These are phyloP conservation scores for Myiotriccus ornatus DNA, from an alignment of 2,797 vertebrate species.

Conservation along the genomic window DNA sequence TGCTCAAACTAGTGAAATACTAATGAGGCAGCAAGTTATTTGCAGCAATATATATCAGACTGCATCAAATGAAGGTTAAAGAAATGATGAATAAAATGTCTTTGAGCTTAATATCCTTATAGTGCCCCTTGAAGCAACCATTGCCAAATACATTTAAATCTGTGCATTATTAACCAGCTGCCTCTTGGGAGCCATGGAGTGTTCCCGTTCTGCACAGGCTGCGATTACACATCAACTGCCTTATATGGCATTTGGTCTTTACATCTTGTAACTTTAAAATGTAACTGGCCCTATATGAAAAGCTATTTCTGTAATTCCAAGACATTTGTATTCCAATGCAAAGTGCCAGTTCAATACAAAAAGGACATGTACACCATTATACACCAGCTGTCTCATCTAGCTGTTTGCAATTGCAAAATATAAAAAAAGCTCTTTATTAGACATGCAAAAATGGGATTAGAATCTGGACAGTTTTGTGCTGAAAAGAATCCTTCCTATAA, in stretches of 20 bases:
- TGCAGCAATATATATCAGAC: neutral
- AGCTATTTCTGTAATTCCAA: constrained; percentile 24
- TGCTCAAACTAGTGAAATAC: constrained; percentile 9
- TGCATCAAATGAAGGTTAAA: constrained; percentile 35
- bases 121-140: neutral
- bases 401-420: constrained; percentile 4
- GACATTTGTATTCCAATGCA: constrained; percentile 25
- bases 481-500: neutral
- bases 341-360: constrained; percentile 19
- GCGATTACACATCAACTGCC: neutral
- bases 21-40: constrained; percentile 40
- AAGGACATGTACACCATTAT: constrained; percentile 25
- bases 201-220: neutral
- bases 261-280: constrained; percentile 19
- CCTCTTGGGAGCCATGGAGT: neutral
- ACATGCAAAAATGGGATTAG: constrained; percentile 2
- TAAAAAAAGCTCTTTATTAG: constrained; percentile 39
- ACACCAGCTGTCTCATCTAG: constrained; percentile 54
- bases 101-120: neutral
- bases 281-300: constrained; percentile 8
- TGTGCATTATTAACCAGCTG: constrained; percentile 25
- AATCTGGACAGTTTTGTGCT: neutral
- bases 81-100: constrained; percentile 25
- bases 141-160: constrained; percentile 13
- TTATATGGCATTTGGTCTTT: neutral